Conservation (phyloP, 2,888 invertebrate species). For the Drosophila tripunctata region DNA sequence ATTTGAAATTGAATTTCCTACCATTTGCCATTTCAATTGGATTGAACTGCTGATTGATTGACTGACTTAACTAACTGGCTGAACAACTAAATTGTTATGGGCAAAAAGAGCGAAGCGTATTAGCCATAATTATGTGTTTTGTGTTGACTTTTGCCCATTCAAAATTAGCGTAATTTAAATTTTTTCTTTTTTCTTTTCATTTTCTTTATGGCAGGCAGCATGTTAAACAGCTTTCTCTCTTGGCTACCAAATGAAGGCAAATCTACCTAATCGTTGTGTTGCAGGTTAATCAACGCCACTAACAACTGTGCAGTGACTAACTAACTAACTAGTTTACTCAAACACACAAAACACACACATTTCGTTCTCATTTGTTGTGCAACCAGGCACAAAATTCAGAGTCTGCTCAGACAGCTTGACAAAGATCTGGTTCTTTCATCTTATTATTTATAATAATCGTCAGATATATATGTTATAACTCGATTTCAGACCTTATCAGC, state of each 20-base stretch:
- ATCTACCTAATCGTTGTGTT: slow-evolving; percentile 21
- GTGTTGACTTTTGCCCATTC: slow-evolving; percentile 12
- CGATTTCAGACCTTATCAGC: background rate
- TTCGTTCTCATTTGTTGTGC: slow-evolving; percentile 13
- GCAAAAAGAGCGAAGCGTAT: slow-evolving; percentile 27
- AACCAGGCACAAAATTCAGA: background rate
- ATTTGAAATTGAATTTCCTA: slow-evolving; percentile 3
- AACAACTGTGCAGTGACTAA: slow-evolving; percentile 14
- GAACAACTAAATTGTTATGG: slow-evolving; percentile 22
- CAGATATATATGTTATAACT: background rate
- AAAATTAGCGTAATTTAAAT: slow-evolving; percentile 51
- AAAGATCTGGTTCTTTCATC: slow-evolving; percentile 5
- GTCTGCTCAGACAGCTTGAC: background rate
- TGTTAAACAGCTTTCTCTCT: slow-evolving; percentile 45
- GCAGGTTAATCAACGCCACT: slow-evolving; percentile 17
- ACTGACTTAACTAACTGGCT: slow-evolving; percentile 38
- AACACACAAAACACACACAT: slow-evolving; percentile 7
- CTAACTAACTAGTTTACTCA: slow-evolving; percentile 10
- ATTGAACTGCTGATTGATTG: slow-evolving; percentile 36
- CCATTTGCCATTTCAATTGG: slow-evolving; percentile 23
- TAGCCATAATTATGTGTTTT: slow-evolving; percentile 40
- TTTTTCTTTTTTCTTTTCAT: slow-evolving; percentile 4
- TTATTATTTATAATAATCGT: background rate
- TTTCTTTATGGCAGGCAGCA: slow-evolving; percentile 32
- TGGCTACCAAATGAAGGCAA: slow-evolving; percentile 28